Base-by-base conservation (phyloP, 2,797 vertebrate genomes). In the Pseudocheirus occidentalis region DNA sequence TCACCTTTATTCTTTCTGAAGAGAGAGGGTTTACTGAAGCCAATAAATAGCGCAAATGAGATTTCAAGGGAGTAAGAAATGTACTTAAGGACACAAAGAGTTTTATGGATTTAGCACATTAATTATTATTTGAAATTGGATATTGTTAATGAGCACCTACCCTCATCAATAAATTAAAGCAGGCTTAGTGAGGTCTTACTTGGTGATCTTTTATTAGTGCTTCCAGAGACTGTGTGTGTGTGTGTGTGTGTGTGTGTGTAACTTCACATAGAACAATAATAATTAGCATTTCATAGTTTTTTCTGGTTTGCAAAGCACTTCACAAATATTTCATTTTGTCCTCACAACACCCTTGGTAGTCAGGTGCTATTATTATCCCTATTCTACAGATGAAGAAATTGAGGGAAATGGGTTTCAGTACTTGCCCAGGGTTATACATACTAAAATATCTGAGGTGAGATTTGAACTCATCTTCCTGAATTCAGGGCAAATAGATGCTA, bases 1-100 rank as follows among this genome's bases (percentile, higher is more conserved):
- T 94, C 91, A 5, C 62, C 46, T 93, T 92, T 87, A 50, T 93
- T 94, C 62, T n/a, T 57, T 90, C 34, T 90, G 28, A 90, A 91
- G 93, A 87, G 57, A 50, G 54, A 90, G 92, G 55, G 92, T 28
- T 92, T 93, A 56, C 28, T 95, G 28, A 2, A 52, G 92, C 92
- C 94, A 93, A 94, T 12, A 57, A 81, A 50, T 50, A 34, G 18
- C 5, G 5, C 94, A 62, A 95, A 93, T 0, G 93, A 90, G 53
- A 52, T 55, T 91, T 31, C 28, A 66, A 55, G 34, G 7, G 24
- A 46, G 55, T 91, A 34, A 56, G 90, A 87, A 53, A 59, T 5
- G 2, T 9, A 7, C 55, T 46, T 94, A 53, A 58, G 34, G 46
- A 54, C 94, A 89, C 24, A 29, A 24, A 89, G 66, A 58, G 27